Base-by-base conservation (phyloP, 2,888 invertebrate species). In the Abrostola tripartita region DNA sequence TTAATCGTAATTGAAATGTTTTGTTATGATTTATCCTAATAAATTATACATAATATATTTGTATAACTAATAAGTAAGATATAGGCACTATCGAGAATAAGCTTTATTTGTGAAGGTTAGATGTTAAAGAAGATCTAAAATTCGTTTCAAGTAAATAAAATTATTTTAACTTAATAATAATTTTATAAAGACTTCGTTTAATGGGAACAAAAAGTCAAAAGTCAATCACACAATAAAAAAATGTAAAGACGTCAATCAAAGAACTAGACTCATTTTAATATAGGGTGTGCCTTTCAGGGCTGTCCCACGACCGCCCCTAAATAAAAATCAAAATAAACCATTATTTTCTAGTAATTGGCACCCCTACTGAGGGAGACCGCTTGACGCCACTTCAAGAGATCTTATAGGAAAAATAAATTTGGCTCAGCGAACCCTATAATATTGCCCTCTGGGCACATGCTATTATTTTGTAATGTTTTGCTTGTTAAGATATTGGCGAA, bases 261-360 rank as follows among this genome's bases (percentile, higher is more conserved):
- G 85, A 85, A 86, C 85, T 89, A 88, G 87, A 88, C 84, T 85
- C 83, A 82, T 90, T 88, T 92, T 94, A 94, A 93, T 94, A 85
- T 85, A 90, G 88, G 92, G 93, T 94, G 87, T 94, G 81, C 90
- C 85, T 94, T 89, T 86, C 94, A 92, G 89, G 92, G 92, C 71
- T 89, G 91, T 94, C 94, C 92, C 93, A 93, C 92, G 91, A 90
- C 91, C 92, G 92, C 93, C 94, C 93, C 92, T 91, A 93, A 94
- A 93, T 93, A 92, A 92, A 94, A 93, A 91, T 88, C 82, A 88
- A 91, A 93, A 92, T 91, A 92, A 83, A 92, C 93, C 90, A 92
- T 92, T 94, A 92, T 93, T 92, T 92, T 85, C 81, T 88, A 85
- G 90, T 93, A 94, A 94, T 94, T 94, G 94, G 94, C 93, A 89